A percentile compares a stretch with the other conserved stretches of the same genome.
phyloP scores from a whole-genome alignment of 2,797 vertebrate genomes.

The Sciaenops ocellatus region DNA sequence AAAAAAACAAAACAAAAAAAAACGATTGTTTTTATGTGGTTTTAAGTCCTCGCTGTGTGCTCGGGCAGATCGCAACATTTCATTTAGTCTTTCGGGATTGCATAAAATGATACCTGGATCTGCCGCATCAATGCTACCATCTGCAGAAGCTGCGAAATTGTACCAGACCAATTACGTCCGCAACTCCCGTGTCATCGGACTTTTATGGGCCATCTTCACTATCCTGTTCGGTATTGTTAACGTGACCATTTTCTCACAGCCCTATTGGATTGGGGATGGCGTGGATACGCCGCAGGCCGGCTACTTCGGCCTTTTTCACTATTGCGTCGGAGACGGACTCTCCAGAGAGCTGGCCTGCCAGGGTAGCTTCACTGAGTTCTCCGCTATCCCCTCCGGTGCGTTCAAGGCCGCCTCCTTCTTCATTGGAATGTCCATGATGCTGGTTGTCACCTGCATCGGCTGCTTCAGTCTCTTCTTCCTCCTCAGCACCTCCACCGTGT shows the following conservation, averaged over 20 bases:
- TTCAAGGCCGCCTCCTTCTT: slow-evolving; percentile 98
- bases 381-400: slow-evolving; percentile 92
- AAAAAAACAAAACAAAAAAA: neutral
- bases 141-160: slow-evolving; percentile 95
- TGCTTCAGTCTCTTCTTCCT: slow-evolving; percentile 98
- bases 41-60: slow-evolving; percentile 42
- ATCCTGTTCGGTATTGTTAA: slow-evolving; percentile 97
- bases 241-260: slow-evolving; percentile 97
- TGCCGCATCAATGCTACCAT: slow-evolving; percentile 93
- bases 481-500: slow-evolving; percentile 97
- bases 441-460: slow-evolving; percentile 93
- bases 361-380: slow-evolving; percentile 96
- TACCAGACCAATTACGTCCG: slow-evolving; percentile 97
- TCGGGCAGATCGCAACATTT: slow-evolving; percentile 48
- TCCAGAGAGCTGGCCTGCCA: slow-evolving; percentile 92
- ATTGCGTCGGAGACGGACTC: slow-evolving; percentile 92
- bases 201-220: slow-evolving; percentile 98
- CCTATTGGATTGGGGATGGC: slow-evolving; percentile 98
- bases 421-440: slow-evolving; percentile 97
- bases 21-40: slow-evolving; percentile 12
- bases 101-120: slow-evolving; percentile 85
- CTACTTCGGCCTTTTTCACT: slow-evolving; percentile 98
- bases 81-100: slow-evolving; percentile 51
- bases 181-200: slow-evolving; percentile 96
- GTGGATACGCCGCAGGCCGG: slow-evolving; percentile 95